These are phyloP conservation scores for Archips xylosteana DNA, from an alignment of 2,888 invertebrate species.

Conservation along the genomic window DNA sequence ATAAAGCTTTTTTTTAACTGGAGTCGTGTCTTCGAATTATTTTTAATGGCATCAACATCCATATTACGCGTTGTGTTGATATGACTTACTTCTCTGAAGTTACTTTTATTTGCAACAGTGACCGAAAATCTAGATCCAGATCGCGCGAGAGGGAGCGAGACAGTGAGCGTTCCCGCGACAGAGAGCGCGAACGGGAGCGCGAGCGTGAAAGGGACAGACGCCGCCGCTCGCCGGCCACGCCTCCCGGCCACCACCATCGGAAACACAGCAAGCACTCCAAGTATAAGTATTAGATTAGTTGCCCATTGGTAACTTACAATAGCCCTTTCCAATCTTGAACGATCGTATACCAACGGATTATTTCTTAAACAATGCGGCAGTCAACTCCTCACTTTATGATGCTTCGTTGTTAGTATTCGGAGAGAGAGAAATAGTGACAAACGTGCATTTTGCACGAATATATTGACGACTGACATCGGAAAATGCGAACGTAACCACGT, in stretches of 20 bases:
- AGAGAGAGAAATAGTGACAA: too few relatives aligned
- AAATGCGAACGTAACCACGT: too few relatives aligned
- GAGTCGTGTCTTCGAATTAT: too few relatives aligned
- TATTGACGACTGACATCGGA: too few relatives aligned
- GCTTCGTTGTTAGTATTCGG: too few relatives aligned
- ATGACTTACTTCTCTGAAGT: not conserved
- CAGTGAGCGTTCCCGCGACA: slow-evolving; percentile 53
- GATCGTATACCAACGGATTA: not conserved
- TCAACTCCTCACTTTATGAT: too few relatives aligned
- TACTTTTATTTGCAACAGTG: slow-evolving; percentile 51
- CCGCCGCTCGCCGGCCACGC: slow-evolving; percentile 74
- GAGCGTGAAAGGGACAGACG: slow-evolving; percentile 59
- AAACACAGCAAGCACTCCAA: slow-evolving; percentile 78
- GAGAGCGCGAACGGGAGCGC: slow-evolving; percentile 59
- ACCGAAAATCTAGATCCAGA: slow-evolving; percentile 70
- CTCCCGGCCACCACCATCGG: slow-evolving; percentile 72
- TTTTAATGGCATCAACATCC: too few relatives aligned
- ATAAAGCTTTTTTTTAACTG: too few relatives aligned
- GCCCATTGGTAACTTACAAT: not conserved
- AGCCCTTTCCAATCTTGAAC: not conserved
- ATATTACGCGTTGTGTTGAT: too few relatives aligned
- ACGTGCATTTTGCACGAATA: too few relatives aligned
- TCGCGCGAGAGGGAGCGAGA: slow-evolving; percentile 56
- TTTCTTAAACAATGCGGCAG: not conserved
- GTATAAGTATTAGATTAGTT: slow-evolving; percentile 70